phyloP scores from a whole-genome alignment of 2,888 invertebrate species.

The Neocrepidodera transversa region DNA sequence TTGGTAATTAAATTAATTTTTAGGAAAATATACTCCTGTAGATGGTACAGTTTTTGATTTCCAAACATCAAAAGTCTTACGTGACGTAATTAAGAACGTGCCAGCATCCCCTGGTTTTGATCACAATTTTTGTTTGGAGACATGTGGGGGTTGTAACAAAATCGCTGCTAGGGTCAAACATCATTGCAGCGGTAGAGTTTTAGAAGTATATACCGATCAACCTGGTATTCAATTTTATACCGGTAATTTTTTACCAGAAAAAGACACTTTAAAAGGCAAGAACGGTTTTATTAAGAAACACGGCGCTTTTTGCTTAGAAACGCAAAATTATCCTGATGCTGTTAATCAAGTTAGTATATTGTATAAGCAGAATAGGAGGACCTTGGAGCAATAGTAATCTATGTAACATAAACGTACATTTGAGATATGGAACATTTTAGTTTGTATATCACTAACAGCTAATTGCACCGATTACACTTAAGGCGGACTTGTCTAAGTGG shows the following conservation, averaged over 20 bases:
- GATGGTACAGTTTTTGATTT: conserved; percentile 78
- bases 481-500: neutral
- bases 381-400: neutral
- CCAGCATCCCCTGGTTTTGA: conserved; percentile 77
- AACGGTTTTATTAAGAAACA: conserved; percentile 47
- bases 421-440: too few relatives aligned
- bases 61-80: conserved; percentile 69
- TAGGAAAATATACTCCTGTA: conserved; percentile 59
- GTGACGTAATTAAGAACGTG: conserved; percentile 70
- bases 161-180: conserved; percentile 74
- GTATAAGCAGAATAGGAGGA: neutral
- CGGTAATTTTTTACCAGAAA: conserved; percentile 74
- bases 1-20: neutral
- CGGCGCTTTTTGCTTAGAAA: conserved; percentile 86
- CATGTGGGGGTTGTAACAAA: conserved; percentile 36
- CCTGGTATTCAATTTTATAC: conserved; percentile 94
- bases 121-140: conserved; percentile 78
- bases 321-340: conserved; percentile 92
- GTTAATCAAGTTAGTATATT: conserved; percentile 75
- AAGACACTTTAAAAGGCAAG: conserved; percentile 44
- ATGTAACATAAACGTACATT: too few relatives aligned
- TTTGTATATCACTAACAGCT: too few relatives aligned
- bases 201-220: conserved; percentile 82
- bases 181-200: conserved; percentile 67
- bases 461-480: too few relatives aligned